Evolutionary conservation across 1,140 invertebrate genomes (phyloP).

Genomic region (Hestina assimilis): DNA sequence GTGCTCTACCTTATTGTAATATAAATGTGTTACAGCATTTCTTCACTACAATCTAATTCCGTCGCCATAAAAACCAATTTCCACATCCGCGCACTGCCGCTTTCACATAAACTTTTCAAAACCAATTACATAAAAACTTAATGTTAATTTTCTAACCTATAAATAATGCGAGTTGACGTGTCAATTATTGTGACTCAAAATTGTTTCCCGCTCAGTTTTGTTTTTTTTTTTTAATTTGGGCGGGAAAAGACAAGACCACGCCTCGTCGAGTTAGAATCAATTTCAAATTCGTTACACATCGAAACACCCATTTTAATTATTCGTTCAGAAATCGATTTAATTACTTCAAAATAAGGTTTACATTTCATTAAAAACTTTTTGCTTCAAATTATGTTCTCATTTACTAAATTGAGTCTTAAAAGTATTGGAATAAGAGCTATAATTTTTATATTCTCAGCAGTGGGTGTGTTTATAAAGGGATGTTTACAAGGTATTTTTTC

Average conservation of each 20-base stretch:
- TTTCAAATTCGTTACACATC: conserved; percentile 37
- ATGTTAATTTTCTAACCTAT: conserved; percentile 63
- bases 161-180: conserved; percentile 70
- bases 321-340: conserved; percentile 28
- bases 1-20: background rate
- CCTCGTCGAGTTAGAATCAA: conserved; percentile 38
- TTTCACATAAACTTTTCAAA: conserved; percentile 62
- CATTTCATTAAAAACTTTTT: conserved; percentile 22
- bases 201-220: conserved; percentile 46
- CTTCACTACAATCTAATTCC: conserved; percentile 11
- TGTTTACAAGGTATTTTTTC: conserved; percentile 55
- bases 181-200: conserved; percentile 67
- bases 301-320: conserved; percentile 38
- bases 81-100: conserved; percentile 40
- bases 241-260: conserved; percentile 55
- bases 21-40: background rate
- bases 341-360: conserved; percentile 22
- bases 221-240: conserved; percentile 50
- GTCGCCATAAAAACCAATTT: conserved; percentile 39
- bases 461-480: conserved; percentile 46
- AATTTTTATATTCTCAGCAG: background rate
- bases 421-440: conserved; percentile 5
- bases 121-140: conserved; percentile 63
- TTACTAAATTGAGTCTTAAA: conserved; percentile 7
- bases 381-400: background rate